A percentile compares a stretch with the other conserved stretches of the same genome.
Conservation (phyloP, 2,888 invertebrate genomes). For the Lepidocyrtinus sp. region DNA sequence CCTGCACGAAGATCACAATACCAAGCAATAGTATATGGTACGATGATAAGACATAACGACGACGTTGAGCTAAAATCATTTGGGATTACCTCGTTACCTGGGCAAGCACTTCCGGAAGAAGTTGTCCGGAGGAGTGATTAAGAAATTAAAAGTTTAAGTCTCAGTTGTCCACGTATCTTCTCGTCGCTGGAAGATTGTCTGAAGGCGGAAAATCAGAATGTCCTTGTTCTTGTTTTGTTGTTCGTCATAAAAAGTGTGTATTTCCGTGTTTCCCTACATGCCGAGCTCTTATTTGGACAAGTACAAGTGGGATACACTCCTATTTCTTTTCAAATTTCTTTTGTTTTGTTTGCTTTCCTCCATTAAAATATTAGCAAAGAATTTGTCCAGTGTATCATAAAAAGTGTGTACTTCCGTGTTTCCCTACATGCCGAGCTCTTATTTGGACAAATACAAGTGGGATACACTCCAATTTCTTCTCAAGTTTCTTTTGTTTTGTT, state of each 20-base stretch:
- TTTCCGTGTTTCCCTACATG: slow-evolving; percentile 5
- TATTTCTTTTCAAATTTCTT: not conserved
- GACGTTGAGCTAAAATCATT: slow-evolving; percentile 43
- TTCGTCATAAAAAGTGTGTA: too few species aligned
- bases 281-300: not conserved
- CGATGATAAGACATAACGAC: slow-evolving; percentile 54
- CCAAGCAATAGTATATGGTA: slow-evolving; percentile 92
- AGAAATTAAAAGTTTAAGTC: slow-evolving; percentile 16
- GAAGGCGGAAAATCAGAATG: not conserved
- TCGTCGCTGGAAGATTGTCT: not conserved
- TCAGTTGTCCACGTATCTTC: not conserved
- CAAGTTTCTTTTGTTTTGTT: not conserved
- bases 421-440: too few species aligned
- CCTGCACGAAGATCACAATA: slow-evolving; percentile 95
- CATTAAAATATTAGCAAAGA: too few species aligned
- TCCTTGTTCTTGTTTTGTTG: not conserved
- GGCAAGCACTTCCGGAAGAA: slow-evolving; percentile 10
- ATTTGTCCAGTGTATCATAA: too few species aligned
- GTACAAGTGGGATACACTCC: not conserved
- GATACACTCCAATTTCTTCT: not conserved
- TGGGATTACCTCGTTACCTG: not conserved
- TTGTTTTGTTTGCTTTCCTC: not conserved
- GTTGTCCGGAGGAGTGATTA: not conserved
- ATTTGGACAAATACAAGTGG: too few species aligned
- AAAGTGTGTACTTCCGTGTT: too few species aligned